Evolutionary conservation across 2,797 vertebrate species (phyloP).

Genomic region (Hemitrygon akajei): DNA sequence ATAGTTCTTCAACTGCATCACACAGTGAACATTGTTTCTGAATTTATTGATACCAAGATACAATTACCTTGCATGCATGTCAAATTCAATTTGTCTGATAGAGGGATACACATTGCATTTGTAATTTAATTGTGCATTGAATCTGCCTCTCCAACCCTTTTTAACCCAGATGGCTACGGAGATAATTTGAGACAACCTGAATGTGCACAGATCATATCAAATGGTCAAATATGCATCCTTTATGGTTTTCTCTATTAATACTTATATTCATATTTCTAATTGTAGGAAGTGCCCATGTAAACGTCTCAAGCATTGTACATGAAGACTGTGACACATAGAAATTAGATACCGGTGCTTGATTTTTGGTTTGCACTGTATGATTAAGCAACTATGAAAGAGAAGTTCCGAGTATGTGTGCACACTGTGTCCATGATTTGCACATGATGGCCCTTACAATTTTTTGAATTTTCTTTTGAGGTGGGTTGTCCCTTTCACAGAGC

Average conservation of each 20-base stretch:
- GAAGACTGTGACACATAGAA: not conserved
- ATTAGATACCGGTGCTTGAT: too few species aligned
- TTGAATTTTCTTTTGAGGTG: too few species aligned
- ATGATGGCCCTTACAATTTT: too few species aligned
- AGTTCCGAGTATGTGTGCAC: too few species aligned
- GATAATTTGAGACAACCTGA: not conserved
- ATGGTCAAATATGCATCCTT: not conserved
- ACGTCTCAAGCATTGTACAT: not conserved
- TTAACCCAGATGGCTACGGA: not conserved
- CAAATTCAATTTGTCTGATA: not conserved
- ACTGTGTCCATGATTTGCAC: too few species aligned
- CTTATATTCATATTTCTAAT: not conserved
- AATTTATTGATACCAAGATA: not conserved
- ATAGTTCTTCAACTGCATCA: not conserved
- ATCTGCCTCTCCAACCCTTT: not conserved
- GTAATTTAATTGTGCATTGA: constrained; percentile 4
- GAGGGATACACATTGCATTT: not conserved
- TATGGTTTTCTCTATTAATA: not conserved
- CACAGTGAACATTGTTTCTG: not conserved
- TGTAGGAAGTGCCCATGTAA: not conserved
- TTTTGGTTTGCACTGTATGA: too few species aligned
- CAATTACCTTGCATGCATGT: not conserved
- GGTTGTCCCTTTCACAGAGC: too few species aligned
- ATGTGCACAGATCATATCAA: not conserved
- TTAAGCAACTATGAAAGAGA: too few species aligned